phyloP scores from a whole-genome alignment of 2,113 vertebrate species.

The Muntiacus reevesi region DNA sequence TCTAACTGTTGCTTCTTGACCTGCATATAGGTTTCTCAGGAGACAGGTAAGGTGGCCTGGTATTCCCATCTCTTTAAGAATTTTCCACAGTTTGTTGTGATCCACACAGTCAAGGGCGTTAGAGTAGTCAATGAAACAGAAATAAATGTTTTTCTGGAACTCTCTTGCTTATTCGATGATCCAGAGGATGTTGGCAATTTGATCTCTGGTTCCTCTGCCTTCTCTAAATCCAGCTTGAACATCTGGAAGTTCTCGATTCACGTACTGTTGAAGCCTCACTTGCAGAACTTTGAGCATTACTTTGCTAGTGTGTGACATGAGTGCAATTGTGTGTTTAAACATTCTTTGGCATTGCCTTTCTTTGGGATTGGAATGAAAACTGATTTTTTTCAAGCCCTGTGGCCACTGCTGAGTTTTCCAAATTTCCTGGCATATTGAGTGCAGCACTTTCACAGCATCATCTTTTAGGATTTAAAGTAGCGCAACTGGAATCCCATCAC shows the following conservation, averaged over 20 bases:
- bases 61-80: not conserved
- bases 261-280: not conserved
- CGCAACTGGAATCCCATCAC: not conserved
- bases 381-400: not conserved
- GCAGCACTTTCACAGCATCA: not conserved
- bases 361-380: not conserved
- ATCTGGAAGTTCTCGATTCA: not conserved
- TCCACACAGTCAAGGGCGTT: not conserved
- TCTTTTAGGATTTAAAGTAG: not conserved
- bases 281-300: not conserved
- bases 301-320: not conserved
- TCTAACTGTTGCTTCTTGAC: not conserved
- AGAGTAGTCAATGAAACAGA: not conserved
- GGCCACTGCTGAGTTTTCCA: not conserved
- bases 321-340: not conserved
- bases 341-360: not conserved
- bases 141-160: not conserved
- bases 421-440: not conserved
- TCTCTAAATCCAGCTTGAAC: not conserved
- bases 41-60: not conserved
- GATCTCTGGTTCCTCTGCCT: not conserved
- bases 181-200: not conserved
- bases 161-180: not conserved
- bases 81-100: not conserved
- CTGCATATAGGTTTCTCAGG: not conserved